Evolutionary conservation across 1,140 invertebrate genomes (phyloP).

Genomic region (Temnothorax curvispinosus): DNA sequence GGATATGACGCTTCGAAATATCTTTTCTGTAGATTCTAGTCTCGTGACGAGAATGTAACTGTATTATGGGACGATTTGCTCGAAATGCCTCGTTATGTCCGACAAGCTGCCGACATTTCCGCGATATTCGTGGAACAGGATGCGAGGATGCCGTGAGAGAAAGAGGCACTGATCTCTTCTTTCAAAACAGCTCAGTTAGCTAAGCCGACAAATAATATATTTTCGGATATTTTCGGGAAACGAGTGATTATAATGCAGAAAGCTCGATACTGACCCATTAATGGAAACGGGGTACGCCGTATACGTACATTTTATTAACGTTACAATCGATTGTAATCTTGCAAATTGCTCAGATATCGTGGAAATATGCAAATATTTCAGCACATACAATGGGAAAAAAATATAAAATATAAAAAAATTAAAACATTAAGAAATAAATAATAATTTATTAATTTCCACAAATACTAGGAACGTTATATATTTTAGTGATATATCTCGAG

Average conservation of each 20-base stretch:
- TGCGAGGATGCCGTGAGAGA: not conserved
- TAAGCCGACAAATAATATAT: not conserved
- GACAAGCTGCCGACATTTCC: slow-evolving; percentile 10
- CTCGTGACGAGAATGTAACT: not conserved
- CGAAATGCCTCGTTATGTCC: not conserved
- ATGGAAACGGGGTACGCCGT: not conserved
- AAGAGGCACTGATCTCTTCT: not conserved
- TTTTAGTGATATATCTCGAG: too few species aligned
- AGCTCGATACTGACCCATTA: not conserved
- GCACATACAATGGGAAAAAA: not conserved
- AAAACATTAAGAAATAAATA: not conserved
- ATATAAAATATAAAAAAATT: not conserved
- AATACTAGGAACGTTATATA: too few species aligned
- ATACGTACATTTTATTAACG: not conserved
- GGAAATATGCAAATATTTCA: not conserved
- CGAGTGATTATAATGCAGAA: not conserved
- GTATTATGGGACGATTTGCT: not conserved
- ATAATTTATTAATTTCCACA: not conserved
- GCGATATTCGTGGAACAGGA: not conserved
- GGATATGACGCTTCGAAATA: too few species aligned
- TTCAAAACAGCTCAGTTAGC: not conserved
- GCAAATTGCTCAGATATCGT: not conserved
- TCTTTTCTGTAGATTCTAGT: not conserved
- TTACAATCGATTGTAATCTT: too few species aligned
- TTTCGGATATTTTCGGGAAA: not conserved